Conservation (phyloP, 2,888 invertebrate species). For the Lagria hirta region DNA sequence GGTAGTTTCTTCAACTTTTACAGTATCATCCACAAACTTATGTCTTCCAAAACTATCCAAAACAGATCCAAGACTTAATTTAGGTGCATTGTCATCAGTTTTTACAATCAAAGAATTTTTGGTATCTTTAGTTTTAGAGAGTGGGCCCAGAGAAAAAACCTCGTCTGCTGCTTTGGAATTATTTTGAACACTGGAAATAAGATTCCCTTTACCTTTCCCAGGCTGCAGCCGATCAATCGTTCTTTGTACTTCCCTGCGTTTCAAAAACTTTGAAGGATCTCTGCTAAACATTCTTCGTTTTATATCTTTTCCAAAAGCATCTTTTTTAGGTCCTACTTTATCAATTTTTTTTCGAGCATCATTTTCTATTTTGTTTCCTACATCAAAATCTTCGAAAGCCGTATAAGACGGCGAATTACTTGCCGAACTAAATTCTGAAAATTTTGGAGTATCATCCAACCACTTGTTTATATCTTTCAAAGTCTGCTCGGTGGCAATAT, state of each 20-base stretch:
- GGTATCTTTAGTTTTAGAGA: slow-evolving; percentile 61
- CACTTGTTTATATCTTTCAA: slow-evolving; percentile 86
- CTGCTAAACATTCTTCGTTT: slow-evolving; percentile 56
- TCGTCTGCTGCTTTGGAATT: slow-evolving; percentile 61
- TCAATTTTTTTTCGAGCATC: slow-evolving; percentile 56
- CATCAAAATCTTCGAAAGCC: slow-evolving; percentile 62
- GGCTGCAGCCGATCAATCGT: slow-evolving; percentile 83
- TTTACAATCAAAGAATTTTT: slow-evolving; percentile 62
- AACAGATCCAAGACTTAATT: slow-evolving; percentile 82
- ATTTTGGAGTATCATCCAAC: slow-evolving; percentile 81
- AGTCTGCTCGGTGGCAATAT: slow-evolving; percentile 74
- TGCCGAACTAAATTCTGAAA: slow-evolving; percentile 73
- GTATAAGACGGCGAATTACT: slow-evolving; percentile 70
- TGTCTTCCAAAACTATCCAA: slow-evolving; percentile 73
- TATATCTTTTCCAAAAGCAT: slow-evolving; percentile 48
- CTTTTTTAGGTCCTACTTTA: slow-evolving; percentile 50
- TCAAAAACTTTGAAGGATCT: slow-evolving; percentile 51
- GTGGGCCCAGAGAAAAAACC: slow-evolving; percentile 57
- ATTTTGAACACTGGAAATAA: slow-evolving; percentile 68
- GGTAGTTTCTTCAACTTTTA: slow-evolving; percentile 50
- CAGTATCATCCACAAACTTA: slow-evolving; percentile 61
- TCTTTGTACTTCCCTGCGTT: slow-evolving; percentile 72
- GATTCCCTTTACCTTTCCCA: slow-evolving; percentile 84
- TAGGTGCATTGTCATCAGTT: slow-evolving; percentile 71
- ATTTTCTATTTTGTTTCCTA: slow-evolving; percentile 10